Base-by-base conservation (phyloP, 2,888 invertebrate genomes). In the Rhogogaster chlorosoma region DNA sequence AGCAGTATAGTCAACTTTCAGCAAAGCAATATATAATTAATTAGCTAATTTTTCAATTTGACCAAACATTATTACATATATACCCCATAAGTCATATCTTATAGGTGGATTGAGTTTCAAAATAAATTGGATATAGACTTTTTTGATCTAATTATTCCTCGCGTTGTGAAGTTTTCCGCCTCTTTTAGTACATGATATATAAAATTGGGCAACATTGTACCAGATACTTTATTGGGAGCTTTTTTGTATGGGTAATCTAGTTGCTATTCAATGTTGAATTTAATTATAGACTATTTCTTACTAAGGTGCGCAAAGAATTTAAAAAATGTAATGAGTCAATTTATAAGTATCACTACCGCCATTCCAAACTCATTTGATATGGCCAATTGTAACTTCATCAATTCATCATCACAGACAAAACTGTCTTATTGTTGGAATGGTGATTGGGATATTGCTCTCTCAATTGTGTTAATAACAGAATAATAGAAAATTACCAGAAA, bases 401-500 rank as follows among this genome's bases (percentile, higher is more conserved):
- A 61, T 80, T 38, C 15, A 36, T 22, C 22, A 61, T 36, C 64
- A 53, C 6, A 22, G 22, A 26, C 29, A 82, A 32, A 64, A 10
- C 18, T 38, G 22, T 18, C 2, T 67, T 32, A 29, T 49, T 36
- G 45, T 67, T 67, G 67, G 57, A 85, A 71, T 42, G 78, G 70
- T 42, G 84, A 67, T 77, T 15, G 84, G 57, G 64, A 67, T 78
- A 77, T 26, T 49, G 84, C 73, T 85, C 83, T 83, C 85, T 82
- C 36, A 84, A 77, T 80, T 83, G 84, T 85, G 57, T 32, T 38
- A 22, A 42, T 73, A 53, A 42, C 26, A 71, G 32, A 83, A 83
- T 57, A 26, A 53, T 38, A 73, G n/a, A 57, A 84, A 22, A 75
- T 61, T 83, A 73, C 38, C 57, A 70, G 38, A 70, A 85, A 85